phyloP scores from a whole-genome alignment of 2,113 vertebrate species.

The Mionectes macconnelli region DNA sequence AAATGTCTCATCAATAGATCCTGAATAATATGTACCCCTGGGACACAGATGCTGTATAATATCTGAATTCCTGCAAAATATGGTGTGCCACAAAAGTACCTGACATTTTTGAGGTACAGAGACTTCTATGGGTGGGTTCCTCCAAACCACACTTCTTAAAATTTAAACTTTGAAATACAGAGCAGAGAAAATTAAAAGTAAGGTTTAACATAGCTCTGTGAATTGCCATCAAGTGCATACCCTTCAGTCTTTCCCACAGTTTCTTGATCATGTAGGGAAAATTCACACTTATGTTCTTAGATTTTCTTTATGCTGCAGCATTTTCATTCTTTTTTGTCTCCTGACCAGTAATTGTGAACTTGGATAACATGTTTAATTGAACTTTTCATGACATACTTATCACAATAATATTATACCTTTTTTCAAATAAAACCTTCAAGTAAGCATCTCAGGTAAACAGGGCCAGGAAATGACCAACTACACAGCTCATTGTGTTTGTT shows the following conservation, averaged over 20 bases:
- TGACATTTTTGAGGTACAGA: background rate
- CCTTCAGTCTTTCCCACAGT: background rate
- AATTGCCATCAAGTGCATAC: background rate
- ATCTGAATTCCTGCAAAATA: background rate
- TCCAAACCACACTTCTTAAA: background rate
- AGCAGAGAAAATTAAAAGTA: background rate
- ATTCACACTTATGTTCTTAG: background rate
- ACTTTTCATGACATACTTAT: background rate
- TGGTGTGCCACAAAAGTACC: background rate
- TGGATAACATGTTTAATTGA: background rate
- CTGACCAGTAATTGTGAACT: background rate
- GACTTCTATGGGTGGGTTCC: background rate
- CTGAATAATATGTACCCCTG: background rate
- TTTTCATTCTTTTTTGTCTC: background rate
- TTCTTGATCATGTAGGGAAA: background rate
- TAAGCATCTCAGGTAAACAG: background rate
- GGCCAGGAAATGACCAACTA: background rate
- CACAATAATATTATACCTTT: background rate
- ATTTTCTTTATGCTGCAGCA: background rate
- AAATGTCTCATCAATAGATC: background rate
- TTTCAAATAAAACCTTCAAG: background rate
- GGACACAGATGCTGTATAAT: background rate
- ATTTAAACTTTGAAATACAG: background rate
- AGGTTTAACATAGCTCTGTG: background rate
- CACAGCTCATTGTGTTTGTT: background rate